These are phyloP conservation scores for Cheilinus undulatus DNA, from an alignment of 2,113 vertebrate genomes.

Conservation along the genomic window DNA sequence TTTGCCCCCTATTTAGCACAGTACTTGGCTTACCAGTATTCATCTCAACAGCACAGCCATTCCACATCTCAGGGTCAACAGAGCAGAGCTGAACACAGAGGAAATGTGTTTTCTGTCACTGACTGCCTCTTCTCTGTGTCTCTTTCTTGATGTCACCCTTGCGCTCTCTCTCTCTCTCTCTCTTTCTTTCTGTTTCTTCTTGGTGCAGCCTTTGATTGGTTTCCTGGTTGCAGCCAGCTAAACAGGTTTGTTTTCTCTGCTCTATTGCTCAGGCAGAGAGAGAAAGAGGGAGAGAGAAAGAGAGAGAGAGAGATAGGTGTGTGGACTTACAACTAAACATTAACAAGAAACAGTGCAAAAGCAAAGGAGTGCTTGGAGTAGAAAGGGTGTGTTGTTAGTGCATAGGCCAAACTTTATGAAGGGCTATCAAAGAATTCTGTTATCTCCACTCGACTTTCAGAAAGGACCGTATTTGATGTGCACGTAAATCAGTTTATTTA, in stretches of 20 bases:
- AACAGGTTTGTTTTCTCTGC: slow-evolving; percentile 81
- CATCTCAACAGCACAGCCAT: slow-evolving; percentile 34
- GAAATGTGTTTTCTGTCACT: slow-evolving; percentile 46
- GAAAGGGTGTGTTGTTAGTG: background rate
- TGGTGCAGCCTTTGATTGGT: slow-evolving; percentile 65
- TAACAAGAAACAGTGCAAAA: slow-evolving; percentile 15
- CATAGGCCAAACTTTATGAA: slow-evolving; percentile 6
- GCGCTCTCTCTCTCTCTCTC: slow-evolving; percentile 5
- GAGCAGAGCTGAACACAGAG: slow-evolving; percentile 13
- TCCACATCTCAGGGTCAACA: slow-evolving; percentile 20
- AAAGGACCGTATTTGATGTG: too few species aligned
- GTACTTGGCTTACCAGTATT: slow-evolving; percentile 37
- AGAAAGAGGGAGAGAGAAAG: slow-evolving; percentile 31
- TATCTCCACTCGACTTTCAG: background rate
- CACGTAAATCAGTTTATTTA: too few species aligned
- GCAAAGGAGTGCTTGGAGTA: background rate
- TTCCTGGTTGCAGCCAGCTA: slow-evolving; percentile 80
- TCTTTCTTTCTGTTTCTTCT: slow-evolving; percentile 13
- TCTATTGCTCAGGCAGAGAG: slow-evolving; percentile 38
- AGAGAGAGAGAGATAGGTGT: slow-evolving; percentile 33
- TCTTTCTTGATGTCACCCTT: slow-evolving; percentile 37
- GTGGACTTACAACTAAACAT: slow-evolving; percentile 35
- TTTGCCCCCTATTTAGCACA: background rate
- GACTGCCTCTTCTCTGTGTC: slow-evolving; percentile 33
- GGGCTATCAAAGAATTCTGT: background rate